Conservation (phyloP, 2,888 invertebrate species). For the Hirtodrosophila duncani region DNA sequence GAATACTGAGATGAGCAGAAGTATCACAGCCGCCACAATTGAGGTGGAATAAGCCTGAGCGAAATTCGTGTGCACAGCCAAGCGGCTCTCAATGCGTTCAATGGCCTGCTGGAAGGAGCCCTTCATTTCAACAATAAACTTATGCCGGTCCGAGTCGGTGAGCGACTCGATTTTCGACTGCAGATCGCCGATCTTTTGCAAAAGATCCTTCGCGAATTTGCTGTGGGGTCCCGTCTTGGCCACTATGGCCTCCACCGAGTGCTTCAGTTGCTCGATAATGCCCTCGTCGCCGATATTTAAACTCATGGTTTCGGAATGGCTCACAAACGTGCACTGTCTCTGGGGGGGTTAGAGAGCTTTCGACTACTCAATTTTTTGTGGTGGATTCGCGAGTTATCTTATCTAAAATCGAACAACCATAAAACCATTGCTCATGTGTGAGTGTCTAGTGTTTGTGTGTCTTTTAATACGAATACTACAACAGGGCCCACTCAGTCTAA, state of each 20-base stretch:
- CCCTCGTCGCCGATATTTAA: constrained; percentile 31
- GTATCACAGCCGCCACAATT: constrained; percentile 57
- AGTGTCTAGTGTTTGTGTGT: constrained; percentile 2
- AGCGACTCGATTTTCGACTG: constrained; percentile 64
- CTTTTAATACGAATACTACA: constrained; percentile 19
- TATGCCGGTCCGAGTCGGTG: constrained; percentile 53
- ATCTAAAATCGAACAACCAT: constrained; percentile 65
- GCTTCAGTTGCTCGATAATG: constrained; percentile 64
- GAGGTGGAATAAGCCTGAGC: constrained; percentile 68
- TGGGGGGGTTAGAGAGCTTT: background rate
- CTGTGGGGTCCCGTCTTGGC: constrained; percentile 63
- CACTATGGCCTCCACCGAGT: constrained; percentile 62
- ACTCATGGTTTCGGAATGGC: constrained; percentile 32
- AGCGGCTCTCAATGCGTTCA: constrained; percentile 57
- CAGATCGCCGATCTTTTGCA: constrained; percentile 54
- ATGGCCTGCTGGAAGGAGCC: constrained; percentile 65
- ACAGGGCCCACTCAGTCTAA: constrained; percentile 43
- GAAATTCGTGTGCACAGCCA: constrained; percentile 56
- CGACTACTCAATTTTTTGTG: constrained; percentile 22
- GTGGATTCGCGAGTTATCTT: constrained; percentile 56
- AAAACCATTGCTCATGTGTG: constrained; percentile 27
- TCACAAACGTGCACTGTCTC: background rate
- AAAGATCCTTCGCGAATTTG: constrained; percentile 57
- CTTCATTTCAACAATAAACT: constrained; percentile 70
- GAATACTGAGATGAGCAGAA: constrained; percentile 63